Base-by-base conservation (phyloP, 1,140 invertebrate genomes). In the Drosophila saltans region DNA sequence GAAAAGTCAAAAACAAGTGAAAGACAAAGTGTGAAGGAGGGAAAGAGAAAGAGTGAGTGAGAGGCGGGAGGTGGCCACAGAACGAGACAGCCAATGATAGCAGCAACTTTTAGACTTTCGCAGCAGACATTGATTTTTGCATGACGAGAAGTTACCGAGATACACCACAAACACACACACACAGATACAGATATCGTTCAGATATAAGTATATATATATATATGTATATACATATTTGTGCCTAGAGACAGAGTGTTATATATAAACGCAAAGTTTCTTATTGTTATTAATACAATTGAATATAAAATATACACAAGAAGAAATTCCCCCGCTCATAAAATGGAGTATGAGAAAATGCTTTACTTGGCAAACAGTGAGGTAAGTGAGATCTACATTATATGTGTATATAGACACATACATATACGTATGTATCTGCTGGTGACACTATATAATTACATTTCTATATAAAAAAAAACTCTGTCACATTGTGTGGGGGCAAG, bases 301-400 rank as follows among this genome's bases (percentile, higher is more conserved):
- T 36, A 36, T 5, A 36, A 5, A 36, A 36, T 16, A 36, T 0
- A 36, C 33, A 36, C 28, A 26, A 66, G 26, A 56, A 39, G 36
- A 24, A 30, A 6, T 26, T 24, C 8, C 48, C 45, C 24, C 48
- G 9, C 16, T 24, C 58, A 43, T 58, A 65, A 88, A 89, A 89
- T 89, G 84, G 84, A 89, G 84, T 89, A 89, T 73, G 84, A 89
- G 84, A 89, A 89, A 79, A 89, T 89, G 85, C 33, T 89, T 72
- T 89, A 75, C 69, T 60, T 84, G 78, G 48, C 84, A 48, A 68
- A 56, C 66, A 72, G 67, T 56, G 84, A 86, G 83, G 83, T 86
- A 77, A 88, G 83, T 83, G 40, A 60, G 30, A 63, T 39, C 33
- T n/a, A 40, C 1, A 56, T 16, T 60, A 48, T 60, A 66, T 61